Base-by-base conservation (phyloP, 2,888 invertebrate species). In the Platycnemis pennipes region DNA sequence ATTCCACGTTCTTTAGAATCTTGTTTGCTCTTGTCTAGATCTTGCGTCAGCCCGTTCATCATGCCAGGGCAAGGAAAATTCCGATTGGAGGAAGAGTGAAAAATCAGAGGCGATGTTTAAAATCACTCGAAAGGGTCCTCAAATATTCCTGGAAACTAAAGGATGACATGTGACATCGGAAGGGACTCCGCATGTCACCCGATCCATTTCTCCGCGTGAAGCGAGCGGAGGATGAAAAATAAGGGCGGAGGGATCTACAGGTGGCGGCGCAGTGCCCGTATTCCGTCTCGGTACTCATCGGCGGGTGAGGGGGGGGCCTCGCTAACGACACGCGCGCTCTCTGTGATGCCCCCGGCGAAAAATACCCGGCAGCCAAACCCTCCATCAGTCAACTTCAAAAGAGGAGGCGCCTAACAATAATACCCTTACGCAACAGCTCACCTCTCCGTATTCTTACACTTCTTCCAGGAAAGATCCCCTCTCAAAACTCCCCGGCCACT, bases 371-470 rank as follows among this genome's bases (percentile, higher is more conserved):
- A 77, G 77, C 77, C 77, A 77, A 77, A 77, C 77, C 77, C 31
- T 77, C 77, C 77, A 77, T 77, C 77, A 77, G 77, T 77, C 77
- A 77, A 77, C 77, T 77, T 77, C 77, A 77, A 37, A 77, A 77
- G 37, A 77, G 13, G 77, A 77, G 37, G 77, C 77, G 37, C 77
- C 77, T 0, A 31, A 37, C 77, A 77, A 77, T 77, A 77, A 77
- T 77, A 77, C 22, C 31, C 77, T 77, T 37, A 11, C 31, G 77
- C 77, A 37, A 31, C 4, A 11, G 77, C 31, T 77, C 77, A 16
- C 11, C 31, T 77, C 37, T 77, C 77, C 13, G 77, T 11, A 77
- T 77, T 77, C 31, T 77, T 37, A 77, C 37, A 37, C 31, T 37
- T 77, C 77, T 37, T 77, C 13, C 31, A 11, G 13, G 37, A 77